Percentiles rank a stretch among this genome's conserved stretches.
phyloP scores from a whole-genome alignment of 1,140 invertebrate genomes.

The Drosophila mojavensis region DNA sequence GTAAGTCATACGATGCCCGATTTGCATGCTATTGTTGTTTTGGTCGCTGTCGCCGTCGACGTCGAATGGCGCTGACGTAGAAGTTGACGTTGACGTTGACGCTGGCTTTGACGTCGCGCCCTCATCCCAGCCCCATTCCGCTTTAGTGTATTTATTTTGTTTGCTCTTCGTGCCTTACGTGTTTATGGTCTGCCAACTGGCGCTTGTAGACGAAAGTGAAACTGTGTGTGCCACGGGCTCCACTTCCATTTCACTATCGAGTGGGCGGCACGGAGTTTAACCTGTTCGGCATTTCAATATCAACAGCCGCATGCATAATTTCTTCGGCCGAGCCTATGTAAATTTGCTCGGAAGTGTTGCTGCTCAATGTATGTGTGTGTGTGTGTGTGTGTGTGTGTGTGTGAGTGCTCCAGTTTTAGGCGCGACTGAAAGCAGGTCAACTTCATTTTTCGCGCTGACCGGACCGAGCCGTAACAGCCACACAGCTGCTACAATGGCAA shows the following conservation, averaged over 20 bases:
- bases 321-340: slow-evolving; percentile 67
- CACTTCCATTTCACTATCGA: slow-evolving; percentile 27
- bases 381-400: slow-evolving; percentile 10
- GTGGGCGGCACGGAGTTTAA: slow-evolving; percentile 57
- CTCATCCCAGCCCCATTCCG: slow-evolving; percentile 14
- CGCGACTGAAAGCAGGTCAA: slow-evolving; percentile 67
- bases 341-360: slow-evolving; percentile 66
- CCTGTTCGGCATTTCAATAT: slow-evolving; percentile 73
- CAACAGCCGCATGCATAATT: slow-evolving; percentile 80
- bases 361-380: slow-evolving; percentile 28
- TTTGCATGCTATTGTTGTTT: slow-evolving; percentile 53
- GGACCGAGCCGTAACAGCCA: slow-evolving; percentile 40
- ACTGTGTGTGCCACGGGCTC: slow-evolving; percentile 29
- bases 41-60: background rate
- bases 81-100: slow-evolving; percentile 4
- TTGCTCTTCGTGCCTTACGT: slow-evolving; percentile 67
- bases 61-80: background rate
- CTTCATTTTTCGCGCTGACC: slow-evolving; percentile 78
- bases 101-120: slow-evolving; percentile 9
- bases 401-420: slow-evolving; percentile 20
- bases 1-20: slow-evolving; percentile 21
- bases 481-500: slow-evolving; percentile 55
- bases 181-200: slow-evolving; percentile 73
- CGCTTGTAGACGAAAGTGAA: slow-evolving; percentile 62
- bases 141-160: slow-evolving; percentile 59